Conservation (phyloP, 2,888 invertebrate species). For the Dugesia japonica region DNA sequence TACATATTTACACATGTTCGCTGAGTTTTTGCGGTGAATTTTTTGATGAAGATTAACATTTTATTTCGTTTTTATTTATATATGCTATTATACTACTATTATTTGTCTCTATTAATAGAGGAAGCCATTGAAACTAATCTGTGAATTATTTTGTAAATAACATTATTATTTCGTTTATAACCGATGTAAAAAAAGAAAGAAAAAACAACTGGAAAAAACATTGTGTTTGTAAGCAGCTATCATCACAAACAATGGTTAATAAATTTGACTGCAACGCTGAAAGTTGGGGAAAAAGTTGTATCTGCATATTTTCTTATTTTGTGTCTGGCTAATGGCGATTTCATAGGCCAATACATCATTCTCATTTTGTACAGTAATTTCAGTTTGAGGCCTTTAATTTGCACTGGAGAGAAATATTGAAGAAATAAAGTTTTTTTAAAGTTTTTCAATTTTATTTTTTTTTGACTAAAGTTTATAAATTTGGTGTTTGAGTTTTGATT, state of each 20-base stretch:
- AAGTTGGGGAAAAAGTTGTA: not conserved
- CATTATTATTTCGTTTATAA: not conserved
- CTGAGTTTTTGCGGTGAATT: too few species aligned
- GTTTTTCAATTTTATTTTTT: not conserved
- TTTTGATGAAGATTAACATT: too few species aligned
- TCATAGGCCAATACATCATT: not conserved
- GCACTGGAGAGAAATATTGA: conserved; percentile 20
- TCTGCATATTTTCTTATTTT: conserved; percentile 5
- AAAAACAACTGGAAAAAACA: too few species aligned
- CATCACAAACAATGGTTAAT: too few species aligned
- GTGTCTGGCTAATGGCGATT: not conserved
- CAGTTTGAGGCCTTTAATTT: conserved; percentile 20
- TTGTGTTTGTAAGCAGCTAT: too few species aligned
- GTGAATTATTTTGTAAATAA: not conserved
- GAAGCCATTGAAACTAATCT: not conserved
- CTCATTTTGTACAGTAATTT: conserved; percentile 17
- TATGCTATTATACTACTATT: too few species aligned
- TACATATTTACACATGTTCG: too few species aligned
- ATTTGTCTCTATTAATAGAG: too few species aligned
- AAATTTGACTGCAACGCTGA: too few species aligned
- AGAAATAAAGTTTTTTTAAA: conserved; percentile 14
- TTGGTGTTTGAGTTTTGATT: not conserved
- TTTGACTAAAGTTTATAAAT: not conserved
- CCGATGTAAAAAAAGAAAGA: too few species aligned
- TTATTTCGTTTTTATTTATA: too few species aligned